Conservation (phyloP, 2,888 invertebrate species). For the Anaspis maculata region DNA sequence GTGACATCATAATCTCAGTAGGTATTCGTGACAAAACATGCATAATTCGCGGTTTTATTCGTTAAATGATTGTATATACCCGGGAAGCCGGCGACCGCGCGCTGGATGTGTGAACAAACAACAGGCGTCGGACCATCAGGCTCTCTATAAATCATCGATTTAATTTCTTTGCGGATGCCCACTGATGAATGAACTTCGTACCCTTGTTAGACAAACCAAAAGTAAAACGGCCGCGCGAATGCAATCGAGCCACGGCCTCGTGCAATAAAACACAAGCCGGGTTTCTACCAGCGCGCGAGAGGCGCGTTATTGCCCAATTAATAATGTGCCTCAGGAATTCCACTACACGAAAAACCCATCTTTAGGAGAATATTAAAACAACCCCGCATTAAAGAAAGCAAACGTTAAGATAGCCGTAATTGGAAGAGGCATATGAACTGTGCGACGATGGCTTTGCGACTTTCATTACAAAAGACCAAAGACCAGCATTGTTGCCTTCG, state of each 20-base stretch:
- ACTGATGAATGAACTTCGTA: conserved; percentile 30
- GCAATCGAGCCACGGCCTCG: conserved; percentile 20
- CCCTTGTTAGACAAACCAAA: conserved; percentile 32
- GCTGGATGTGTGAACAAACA: conserved; percentile 7
- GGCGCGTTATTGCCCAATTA: conserved; percentile 41
- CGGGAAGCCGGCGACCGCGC: not conserved
- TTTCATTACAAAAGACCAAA: too few relatives aligned
- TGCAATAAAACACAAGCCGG: conserved; percentile 30
- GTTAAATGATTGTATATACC: not conserved
- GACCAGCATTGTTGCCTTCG: too few relatives aligned
- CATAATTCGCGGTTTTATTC: conserved; percentile 2
- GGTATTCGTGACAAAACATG: too few relatives aligned
- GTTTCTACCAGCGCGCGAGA: conserved; percentile 23
- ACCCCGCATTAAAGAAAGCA: conserved; percentile 32
- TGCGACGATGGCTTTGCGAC: too few relatives aligned
- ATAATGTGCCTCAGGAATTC: conserved; percentile 38
- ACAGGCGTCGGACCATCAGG: conserved; percentile 2
- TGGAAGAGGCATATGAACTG: too few relatives aligned
- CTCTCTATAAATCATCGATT: conserved; percentile 11
- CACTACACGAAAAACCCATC: conserved; percentile 42
- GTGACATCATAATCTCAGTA: too few relatives aligned
- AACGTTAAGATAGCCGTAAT: conserved; percentile 36
- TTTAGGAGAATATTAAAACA: conserved; percentile 39
- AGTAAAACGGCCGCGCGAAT: conserved; percentile 22
- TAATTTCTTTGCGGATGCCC: conserved; percentile 7